Base-by-base conservation (phyloP, 2,797 vertebrate genomes). In the Danio choprae region DNA sequence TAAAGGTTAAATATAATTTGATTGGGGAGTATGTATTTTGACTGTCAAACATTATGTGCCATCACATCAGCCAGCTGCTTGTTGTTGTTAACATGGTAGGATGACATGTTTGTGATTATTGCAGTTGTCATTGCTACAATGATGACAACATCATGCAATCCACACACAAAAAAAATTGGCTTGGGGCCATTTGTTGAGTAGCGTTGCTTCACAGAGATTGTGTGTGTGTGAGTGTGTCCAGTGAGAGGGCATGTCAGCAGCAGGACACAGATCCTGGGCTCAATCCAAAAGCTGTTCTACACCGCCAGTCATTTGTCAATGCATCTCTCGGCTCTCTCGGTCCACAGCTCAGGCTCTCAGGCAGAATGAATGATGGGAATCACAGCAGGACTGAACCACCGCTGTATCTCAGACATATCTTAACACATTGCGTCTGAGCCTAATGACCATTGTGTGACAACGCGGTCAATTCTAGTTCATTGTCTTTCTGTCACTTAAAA, bases 81-180 rank as follows among this genome's bases (percentile, higher is more conserved):
- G 29, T 56, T 2, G 29, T 43, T 20, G 18, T 55, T 55, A 41
- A 55, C 12, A 43, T 56, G 12, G 13, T 71, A 41, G 51, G 38
- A 56, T 56, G 51, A 74, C 55, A 74, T 58, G 43, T 74, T 60
- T 74, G 41, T 46, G 43, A 46, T 74, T 29, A 59, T 74, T 46
- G 43, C 41, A 60, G 40, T 38, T 74, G 55, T 60, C 43, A 60
- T 60, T 74, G 71, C 20, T 20, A 48, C 41, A 60, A 29, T 48
- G 69, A 71, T 56, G 71, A 48, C 55, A 74, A 38, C 56, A 60
- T 74, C 56, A 74, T 8, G 56, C 53, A 41, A 43, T 16, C 43
- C 22, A 36, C 69, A 29, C n/a, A n/a, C 29, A 29, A 29, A 60
- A 29, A 48, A 12, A 60, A 60, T 8, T 59, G 43, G 8, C 56